Base-by-base conservation (phyloP, 2,888 invertebrate genomes). In the Tromatobia lineatoria region DNA sequence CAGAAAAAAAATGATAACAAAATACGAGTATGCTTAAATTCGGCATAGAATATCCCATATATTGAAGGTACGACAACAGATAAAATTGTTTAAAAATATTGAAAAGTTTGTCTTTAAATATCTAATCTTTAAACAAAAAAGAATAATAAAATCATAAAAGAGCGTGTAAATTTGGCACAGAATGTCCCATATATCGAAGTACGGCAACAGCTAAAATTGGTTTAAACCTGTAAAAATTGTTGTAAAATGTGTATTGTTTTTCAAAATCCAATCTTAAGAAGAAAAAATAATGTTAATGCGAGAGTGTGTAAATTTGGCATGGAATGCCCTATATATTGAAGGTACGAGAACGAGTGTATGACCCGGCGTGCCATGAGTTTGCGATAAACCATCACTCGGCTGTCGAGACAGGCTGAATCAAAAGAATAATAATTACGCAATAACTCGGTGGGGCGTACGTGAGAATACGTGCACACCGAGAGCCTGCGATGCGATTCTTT, bases 371-470 rank as follows among this genome's bases (percentile, higher is more conserved):
- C 8, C 20, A 66, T 34, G 23, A 66, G 45, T 42, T 0, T 66
- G 23, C 67, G 67, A 67, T 67, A 47, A 67, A 67, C 47, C 67
- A 67, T 25, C 67, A 47, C 67, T 47, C 67, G 67, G 47, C 8
- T 25, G 25, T 47, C 67, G 34, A n/a, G 34, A 61, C 61, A 45
- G 47, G 45, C 45, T 42, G 13, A 67, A 67, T 70, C 54, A 54
- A 54, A 70, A 70, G 70, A 70, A 70, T 70, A 70, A 70, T 70
- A 70, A 70, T 70, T 70, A 70, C 38, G 70, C 54, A 70, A 70
- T 67, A 67, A 47, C 15, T 67, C 67, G 67, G 45, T 67, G 67
- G 42, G n/a, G 11, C 54, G 70, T 38, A 38, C 52, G 70, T 64
- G 64, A 70, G 70, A 70, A 70, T 70, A 70, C 70, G 54, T 38